Base-by-base conservation (phyloP, 1,140 invertebrate genomes). In the Mesaphorura yosii region DNA sequence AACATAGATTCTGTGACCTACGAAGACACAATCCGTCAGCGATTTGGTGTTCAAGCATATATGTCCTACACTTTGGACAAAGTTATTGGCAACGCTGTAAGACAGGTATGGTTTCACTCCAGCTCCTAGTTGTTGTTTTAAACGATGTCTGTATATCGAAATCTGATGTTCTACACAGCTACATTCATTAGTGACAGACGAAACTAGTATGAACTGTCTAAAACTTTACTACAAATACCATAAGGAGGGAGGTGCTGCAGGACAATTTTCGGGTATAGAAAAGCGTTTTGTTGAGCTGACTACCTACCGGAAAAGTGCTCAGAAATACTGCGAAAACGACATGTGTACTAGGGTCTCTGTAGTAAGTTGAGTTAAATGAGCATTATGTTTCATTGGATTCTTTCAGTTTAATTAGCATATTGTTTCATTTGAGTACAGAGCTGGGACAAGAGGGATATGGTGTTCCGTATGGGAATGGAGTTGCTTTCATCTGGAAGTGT, bases 31-130 rank as follows among this genome's bases (percentile, higher is more conserved):
- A 75, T 96, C 31, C 68, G 95, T 34, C 92, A 96, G 73, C 93
- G 98, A 89, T 94, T 96, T 70, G 92, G 92, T 42, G 97, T 97
- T 60, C 85, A 96, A 67, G 94, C 93, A 0, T 98, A 96, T 66
- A 82, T 91, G 44, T 84, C 84, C 10, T 95, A 93, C 65, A 94
- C 90, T 40, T 72, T 94, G 61, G 90, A 95, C 68, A 92, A 92
- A 73, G 76, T 95, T 19, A 88, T 96, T 2, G 83, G 83, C 42
- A 88, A 90, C 67, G 83, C 88, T 53, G 91, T 95, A 6, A 75
- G 90, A 70, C 84, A 87, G 31, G 31, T 34, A 34, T 10, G n/a
- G n/a, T n/a, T n/a, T n/a, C n/a, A n/a, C n/a, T n/a, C n/a, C n/a
- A n/a, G n/a, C n/a, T n/a, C n/a, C n/a, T n/a, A n/a, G n/a, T n/a